Evolutionary conservation across 2,888 invertebrate genomes (phyloP), one percentile per base, ranked within the genome.

Genomic region (Drosophila glabriapex): DNA sequence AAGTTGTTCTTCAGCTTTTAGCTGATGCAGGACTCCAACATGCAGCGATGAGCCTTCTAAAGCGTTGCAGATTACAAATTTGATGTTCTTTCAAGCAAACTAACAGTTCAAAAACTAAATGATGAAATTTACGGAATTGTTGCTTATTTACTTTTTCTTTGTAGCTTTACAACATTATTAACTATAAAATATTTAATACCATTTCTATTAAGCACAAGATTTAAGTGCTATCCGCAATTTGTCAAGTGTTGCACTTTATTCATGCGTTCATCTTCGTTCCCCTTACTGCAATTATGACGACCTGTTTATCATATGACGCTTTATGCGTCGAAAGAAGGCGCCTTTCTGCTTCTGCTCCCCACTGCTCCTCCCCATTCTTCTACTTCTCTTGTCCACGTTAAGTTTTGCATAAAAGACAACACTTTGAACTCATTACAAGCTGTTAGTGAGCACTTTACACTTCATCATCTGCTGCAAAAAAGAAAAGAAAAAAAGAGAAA

Each of bases 391-490:
- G 5, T 16, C 58, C 46, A 39, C 68, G 59, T 69, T 78, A 67
- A 69, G 55, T 50, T 76, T 41, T n/a, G 75, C 78, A 78, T 74
- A 70, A 83, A 70, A 65, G 56, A 58, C 78, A 75, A 78, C 86
- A 78, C 73, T 76, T 80, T 80, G 69, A 74, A 72, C 81, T 86
- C 89, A 88, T 87, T 85, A 87, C 89, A 88, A 88, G 90, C 81
- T 90, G 86, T 87, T 87, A 87, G 90, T 80, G 71, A 76, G 76
- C 89, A 90, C 74, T 87, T 87, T 88, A 84, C 87, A 90, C 89
- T 82, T 80, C 90, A 90, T 87, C 90, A 87, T 73, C 72, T 64
- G 46, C 25, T 12, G 39, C 39, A 64, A 62, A 19, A 61, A 52
- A 41, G 1, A 25, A 35, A 7, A 9, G 22, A 29, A 62, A 60